Evolutionary conservation across 1,140 invertebrate species (phyloP).

Genomic region (Danaus melanippus): DNA sequence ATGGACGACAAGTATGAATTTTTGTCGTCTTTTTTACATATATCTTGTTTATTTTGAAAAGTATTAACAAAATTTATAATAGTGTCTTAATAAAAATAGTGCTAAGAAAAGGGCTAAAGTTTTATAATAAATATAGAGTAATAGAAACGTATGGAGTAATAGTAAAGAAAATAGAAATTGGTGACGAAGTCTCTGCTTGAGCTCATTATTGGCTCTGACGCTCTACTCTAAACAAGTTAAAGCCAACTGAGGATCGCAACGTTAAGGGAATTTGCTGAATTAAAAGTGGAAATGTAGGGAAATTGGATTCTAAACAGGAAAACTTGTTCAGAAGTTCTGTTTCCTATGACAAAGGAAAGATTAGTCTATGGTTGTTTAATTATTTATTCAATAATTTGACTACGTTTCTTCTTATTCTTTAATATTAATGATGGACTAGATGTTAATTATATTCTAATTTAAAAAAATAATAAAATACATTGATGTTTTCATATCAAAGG

Average conservation of each 20-base stretch:
- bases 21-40: no score
- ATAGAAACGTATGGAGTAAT: no score
- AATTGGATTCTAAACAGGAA: constrained; percentile 24
- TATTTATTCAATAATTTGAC: background rate
- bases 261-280: constrained; percentile 25
- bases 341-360: constrained; percentile 12
- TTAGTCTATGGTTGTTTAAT: constrained; percentile 9
- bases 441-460: no score
- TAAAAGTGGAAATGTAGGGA: constrained; percentile 33
- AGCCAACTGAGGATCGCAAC: constrained; percentile 20
- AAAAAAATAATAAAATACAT: no score
- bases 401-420: background rate
- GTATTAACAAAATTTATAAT: no score
- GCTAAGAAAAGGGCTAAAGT: no score
- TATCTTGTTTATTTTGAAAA: no score
- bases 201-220: constrained; percentile 27
- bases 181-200: constrained; percentile 4
- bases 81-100: no score
- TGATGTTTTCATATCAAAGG: no score
- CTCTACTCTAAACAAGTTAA: constrained; percentile 31
- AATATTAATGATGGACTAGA: no score
- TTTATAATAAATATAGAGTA: no score
- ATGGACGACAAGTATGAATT: no score
- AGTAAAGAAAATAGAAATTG: background rate
- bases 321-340: constrained; percentile 22